phyloP scores from a whole-genome alignment of 1,140 invertebrate genomes.

The Nomia melanderi region DNA sequence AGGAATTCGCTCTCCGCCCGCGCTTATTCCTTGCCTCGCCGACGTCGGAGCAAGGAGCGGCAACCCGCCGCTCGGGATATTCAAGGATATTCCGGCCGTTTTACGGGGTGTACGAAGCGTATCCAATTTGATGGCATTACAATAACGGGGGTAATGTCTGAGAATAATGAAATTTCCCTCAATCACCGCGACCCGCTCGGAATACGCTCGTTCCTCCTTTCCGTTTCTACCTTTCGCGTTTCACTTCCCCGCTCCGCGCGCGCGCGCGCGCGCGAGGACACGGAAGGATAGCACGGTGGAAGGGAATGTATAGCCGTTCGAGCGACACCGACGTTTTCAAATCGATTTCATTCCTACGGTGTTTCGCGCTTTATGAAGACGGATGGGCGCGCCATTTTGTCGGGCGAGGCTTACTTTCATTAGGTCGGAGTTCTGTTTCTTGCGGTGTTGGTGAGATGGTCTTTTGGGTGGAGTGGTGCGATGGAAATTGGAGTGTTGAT shows the following conservation, averaged over 20 bases:
- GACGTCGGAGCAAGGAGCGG: slow-evolving; percentile 12
- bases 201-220: slow-evolving; percentile 67
- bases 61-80: slow-evolving; percentile 42
- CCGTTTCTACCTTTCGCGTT: slow-evolving; percentile 11
- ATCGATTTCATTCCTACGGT: slow-evolving; percentile 58
- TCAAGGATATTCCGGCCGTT: slow-evolving; percentile 55
- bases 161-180: slow-evolving; percentile 80
- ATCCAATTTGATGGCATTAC: slow-evolving; percentile 80
- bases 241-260: slow-evolving; percentile 14
- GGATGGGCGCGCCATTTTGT: background rate
- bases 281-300: slow-evolving; percentile 7
- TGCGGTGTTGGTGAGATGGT: no score
- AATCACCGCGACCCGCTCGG: slow-evolving; percentile 74
- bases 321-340: slow-evolving; percentile 45
- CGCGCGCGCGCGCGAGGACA: background rate
- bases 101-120: slow-evolving; percentile 70
- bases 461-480: no score
- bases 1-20: no score
- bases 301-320: slow-evolving; percentile 21
- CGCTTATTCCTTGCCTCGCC: slow-evolving; percentile 20
- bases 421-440: no score
- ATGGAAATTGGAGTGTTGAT: no score
- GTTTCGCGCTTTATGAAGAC: slow-evolving; percentile 41
- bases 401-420: no score
- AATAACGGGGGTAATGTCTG: slow-evolving; percentile 79